Conservation (phyloP, 1,140 invertebrate genomes). For the Brachionus manjavacas region DNA sequence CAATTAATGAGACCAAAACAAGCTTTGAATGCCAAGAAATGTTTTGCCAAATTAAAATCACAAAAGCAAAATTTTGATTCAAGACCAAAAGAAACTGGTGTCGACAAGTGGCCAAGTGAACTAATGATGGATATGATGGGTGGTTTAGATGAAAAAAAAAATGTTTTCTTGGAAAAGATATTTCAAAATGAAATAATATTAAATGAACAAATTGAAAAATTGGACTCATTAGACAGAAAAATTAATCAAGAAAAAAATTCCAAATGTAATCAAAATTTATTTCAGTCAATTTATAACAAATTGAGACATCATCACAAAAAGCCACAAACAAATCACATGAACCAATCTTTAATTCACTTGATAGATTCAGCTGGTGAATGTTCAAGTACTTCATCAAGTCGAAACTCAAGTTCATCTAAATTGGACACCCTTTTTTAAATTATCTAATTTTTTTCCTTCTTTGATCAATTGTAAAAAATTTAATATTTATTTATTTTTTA, state of each 20-base stretch:
- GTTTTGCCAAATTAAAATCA: neutral
- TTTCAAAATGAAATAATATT: conserved; percentile 3
- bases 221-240: neutral
- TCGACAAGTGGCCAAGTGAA: neutral
- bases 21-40: neutral
- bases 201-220: neutral
- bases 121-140: neutral
- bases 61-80: neutral
- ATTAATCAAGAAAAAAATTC: neutral
- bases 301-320: neutral
- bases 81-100: neutral
- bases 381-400: neutral
- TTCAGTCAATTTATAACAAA: conserved; percentile 1
- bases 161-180: neutral
- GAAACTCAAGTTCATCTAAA: neutral
- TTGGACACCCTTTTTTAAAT: neutral
- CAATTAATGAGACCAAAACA: neutral
- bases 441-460: neutral
- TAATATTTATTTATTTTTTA: too few relatives aligned
- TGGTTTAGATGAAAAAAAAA: neutral
- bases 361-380: neutral
- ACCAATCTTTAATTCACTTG: neutral
- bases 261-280: neutral
- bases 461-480: neutral
- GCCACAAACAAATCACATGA: neutral